Conservation (phyloP, 2,113 vertebrate genomes). For the Athene noctua region DNA sequence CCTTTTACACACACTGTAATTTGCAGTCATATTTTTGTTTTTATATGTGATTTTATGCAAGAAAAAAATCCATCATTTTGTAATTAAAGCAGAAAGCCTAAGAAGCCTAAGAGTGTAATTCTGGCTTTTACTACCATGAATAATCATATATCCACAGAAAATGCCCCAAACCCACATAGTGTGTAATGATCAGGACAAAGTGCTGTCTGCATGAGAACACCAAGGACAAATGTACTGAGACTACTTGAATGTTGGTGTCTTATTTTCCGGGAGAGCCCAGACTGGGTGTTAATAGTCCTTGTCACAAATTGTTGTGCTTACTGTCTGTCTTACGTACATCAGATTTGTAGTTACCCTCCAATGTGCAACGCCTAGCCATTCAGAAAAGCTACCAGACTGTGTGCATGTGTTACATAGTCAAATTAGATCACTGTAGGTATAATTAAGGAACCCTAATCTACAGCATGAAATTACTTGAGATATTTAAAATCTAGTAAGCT, state of each 20-base stretch:
- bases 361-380: fast-evolving
- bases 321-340: background rate
- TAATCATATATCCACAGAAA: background rate
- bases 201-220: background rate
- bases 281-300: background rate
- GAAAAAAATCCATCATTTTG: background rate
- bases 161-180: background rate
- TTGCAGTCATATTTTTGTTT: background rate
- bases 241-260: background rate
- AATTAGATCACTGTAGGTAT: fast-evolving
- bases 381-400: background rate
- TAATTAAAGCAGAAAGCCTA: background rate
- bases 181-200: background rate
- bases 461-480: background rate
- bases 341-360: background rate
- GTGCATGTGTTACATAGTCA: fast-evolving
- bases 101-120: background rate
- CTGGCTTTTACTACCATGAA: background rate
- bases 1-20: background rate
- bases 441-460: background rate
- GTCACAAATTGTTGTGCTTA: background rate
- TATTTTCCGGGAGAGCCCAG: background rate
- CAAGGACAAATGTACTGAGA: background rate
- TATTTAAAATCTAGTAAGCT: background rate
- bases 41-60: background rate